Evolutionary conservation across 1,140 invertebrate species (phyloP), one percentile per base, ranked within the genome.

Genomic region (Carposina sasakii): DNA sequence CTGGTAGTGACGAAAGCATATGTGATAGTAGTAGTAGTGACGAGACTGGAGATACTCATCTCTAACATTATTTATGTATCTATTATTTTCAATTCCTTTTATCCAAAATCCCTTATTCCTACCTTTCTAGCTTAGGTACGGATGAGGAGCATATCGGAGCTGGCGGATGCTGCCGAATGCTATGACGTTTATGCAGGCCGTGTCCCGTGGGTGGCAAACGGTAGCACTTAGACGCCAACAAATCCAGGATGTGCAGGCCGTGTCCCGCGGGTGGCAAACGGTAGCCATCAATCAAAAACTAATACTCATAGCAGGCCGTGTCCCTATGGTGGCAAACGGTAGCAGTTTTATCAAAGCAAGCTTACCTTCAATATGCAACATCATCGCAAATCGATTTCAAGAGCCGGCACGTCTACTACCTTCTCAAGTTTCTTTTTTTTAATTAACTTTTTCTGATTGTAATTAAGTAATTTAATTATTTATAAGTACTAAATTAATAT

Each of bases 191-290:
- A 2, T 16, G 10, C 33, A 13, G 33, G 33, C 33, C 33, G 33
- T 34, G 33, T 34, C 33, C 33, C 33, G 2, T 16, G 33, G 33
- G 33, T 34, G 33, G 33, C 33, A 34, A 34, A 34, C 33, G 33
- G 33, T 34, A 34, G 15, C 33, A 6, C 15, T 8, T 16, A 17
- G 31, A 34, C 19, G 33, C 2, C 13, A 9, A 13, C 10, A 13
- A 9, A 17, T 2, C 33, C n/a, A n/a, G n/a, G n/a, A n/a, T n/a
- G n/a, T n/a, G n/a, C n/a, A 13, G 33, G 15, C 33, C 33, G n/a
- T 34, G 33, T 2, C 33, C 33, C n/a, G 33, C 15, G 15, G 33
- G 33, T 16, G 2, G 33, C 13, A 34, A 34, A 34, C 33, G 33
- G n/a, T 15, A 34, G 33, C 33, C 6, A 16, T 3, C n/a, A 9